Conservation (phyloP, 2,113 vertebrate species). For the Daboia siamensis region DNA sequence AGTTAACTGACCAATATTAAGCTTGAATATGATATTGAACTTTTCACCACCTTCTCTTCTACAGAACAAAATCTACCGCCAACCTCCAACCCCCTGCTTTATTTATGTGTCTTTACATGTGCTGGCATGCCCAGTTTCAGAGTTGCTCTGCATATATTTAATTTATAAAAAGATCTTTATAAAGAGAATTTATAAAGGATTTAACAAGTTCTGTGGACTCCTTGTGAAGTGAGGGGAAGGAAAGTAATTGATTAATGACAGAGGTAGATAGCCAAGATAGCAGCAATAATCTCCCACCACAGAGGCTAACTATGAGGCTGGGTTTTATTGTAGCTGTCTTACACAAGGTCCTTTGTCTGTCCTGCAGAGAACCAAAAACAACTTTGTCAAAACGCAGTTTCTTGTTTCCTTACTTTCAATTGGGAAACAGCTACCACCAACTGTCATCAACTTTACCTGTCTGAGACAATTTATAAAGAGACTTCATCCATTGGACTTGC, state of each 20-base stretch:
- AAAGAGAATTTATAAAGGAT: background rate
- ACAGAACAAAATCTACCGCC: background rate
- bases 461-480: constrained; percentile 6
- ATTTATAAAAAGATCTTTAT: background rate
- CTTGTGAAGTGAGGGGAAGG: constrained; percentile 9
- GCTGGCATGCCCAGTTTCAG: background rate
- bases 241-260: constrained; percentile 5
- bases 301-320: background rate
- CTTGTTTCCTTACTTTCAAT: constrained; percentile 1
- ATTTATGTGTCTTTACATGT: background rate
- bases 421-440: constrained; percentile 7
- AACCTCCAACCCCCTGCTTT: too few species aligned
- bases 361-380: constrained; percentile 14
- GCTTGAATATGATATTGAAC: background rate
- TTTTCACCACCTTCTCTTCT: background rate
- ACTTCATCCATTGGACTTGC: background rate
- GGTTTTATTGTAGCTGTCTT: constrained; percentile 10
- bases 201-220: background rate
- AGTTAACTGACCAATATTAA: background rate
- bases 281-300: constrained; percentile 3
- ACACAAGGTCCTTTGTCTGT: background rate
- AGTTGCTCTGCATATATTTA: background rate
- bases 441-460: background rate
- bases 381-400: constrained; percentile 3
- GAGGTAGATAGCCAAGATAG: constrained; percentile 12